These are phyloP conservation scores for Ellobius talpinus DNA, from an alignment of 2,113 vertebrate genomes.

Conservation along the genomic window DNA sequence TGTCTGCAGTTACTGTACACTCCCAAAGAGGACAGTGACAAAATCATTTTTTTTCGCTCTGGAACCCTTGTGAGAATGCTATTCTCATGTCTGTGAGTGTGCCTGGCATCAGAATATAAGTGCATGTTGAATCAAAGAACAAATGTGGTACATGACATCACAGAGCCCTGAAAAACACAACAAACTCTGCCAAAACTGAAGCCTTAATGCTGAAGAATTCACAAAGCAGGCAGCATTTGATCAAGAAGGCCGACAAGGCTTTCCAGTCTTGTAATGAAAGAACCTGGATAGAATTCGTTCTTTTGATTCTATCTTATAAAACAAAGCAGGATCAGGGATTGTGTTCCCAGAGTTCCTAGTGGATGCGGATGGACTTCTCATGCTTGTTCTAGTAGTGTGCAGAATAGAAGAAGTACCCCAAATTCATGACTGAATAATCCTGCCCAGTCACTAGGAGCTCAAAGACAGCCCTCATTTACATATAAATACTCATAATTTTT, in stretches of 20 bases:
- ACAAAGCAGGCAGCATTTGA: neutral
- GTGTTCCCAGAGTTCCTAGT: neutral
- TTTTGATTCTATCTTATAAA: neutral
- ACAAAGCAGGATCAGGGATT: neutral
- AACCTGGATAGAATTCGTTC: neutral
- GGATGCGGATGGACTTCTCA: neutral
- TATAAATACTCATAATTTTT: slow-evolving; percentile 82
- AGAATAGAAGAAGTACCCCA: slow-evolving; percentile 52
- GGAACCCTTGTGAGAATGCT: neutral
- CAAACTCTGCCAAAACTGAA: neutral
- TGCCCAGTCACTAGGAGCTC: slow-evolving; percentile 55
- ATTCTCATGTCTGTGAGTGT: neutral
- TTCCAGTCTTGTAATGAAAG: neutral
- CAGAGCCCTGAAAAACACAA: neutral
- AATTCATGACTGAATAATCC: slow-evolving; percentile 35
- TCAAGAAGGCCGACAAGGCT: neutral
- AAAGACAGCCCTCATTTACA: slow-evolving; percentile 71
- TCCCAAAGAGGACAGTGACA: neutral
- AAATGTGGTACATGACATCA: neutral
- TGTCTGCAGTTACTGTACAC: neutral
- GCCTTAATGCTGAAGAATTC: neutral
- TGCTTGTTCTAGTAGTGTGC: neutral
- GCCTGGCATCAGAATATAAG: neutral
- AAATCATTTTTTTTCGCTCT: neutral
- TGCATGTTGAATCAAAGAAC: neutral